A percentile compares a stretch with the other conserved stretches of the same genome.
Conservation (phyloP, 2,797 vertebrate species). For the Selene dorsalis region DNA sequence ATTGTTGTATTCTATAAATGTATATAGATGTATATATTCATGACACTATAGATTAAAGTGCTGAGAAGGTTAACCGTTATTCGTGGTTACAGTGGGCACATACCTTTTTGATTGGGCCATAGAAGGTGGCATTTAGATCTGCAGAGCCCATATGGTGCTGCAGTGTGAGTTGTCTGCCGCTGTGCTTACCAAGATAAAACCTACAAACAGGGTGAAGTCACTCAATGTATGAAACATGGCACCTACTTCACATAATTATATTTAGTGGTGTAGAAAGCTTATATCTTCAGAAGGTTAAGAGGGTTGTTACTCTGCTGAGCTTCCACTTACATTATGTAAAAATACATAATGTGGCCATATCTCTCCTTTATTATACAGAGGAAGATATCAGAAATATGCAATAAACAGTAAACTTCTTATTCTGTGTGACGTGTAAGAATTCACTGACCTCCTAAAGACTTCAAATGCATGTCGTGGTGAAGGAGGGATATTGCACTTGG, state of each 20-base stretch:
- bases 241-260: neutral
- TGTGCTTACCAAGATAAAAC: slow-evolving; percentile 99
- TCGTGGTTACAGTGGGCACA: neutral
- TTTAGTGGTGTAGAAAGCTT: slow-evolving; percentile 5
- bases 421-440: neutral
- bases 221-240: slow-evolving; percentile 7
- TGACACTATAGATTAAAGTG: too few relatives aligned
- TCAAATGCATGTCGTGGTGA: slow-evolving; percentile 98
- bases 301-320: neutral
- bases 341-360: neutral
- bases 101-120: slow-evolving; percentile 99
- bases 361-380: neutral
- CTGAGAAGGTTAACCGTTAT: neutral
- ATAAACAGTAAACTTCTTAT: neutral
- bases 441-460: slow-evolving; percentile 95
- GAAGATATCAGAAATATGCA: neutral
- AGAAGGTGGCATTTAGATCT: slow-evolving; percentile 98
- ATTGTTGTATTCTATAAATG: too few relatives aligned
- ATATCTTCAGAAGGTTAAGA: neutral
- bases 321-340: neutral
- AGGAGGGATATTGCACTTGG: slow-evolving; percentile 99
- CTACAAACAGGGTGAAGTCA: slow-evolving; percentile 73
- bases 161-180: slow-evolving; percentile 97
- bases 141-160: slow-evolving; percentile 99
- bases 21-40: neutral